Conservation (phyloP, 2,797 vertebrate genomes). For the Pseudochaenichthys georgianus region DNA sequence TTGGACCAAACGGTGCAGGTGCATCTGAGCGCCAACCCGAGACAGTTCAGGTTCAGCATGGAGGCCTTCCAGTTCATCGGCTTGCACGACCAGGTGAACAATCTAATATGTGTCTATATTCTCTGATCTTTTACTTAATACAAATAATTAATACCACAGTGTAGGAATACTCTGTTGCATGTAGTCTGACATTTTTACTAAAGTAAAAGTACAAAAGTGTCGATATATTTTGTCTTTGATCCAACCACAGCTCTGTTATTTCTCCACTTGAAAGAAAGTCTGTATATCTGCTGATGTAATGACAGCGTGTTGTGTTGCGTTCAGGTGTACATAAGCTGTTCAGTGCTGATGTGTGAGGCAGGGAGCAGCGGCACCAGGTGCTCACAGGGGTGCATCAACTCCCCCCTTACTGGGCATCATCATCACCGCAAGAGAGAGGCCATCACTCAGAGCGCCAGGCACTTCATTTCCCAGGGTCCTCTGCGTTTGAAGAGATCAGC, state of each 20-base stretch:
- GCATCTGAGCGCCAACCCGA: constrained; percentile 18
- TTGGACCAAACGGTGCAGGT: constrained; percentile 69
- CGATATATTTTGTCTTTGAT: too few relatives aligned
- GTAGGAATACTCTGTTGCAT: too few relatives aligned
- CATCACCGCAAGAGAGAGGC: constrained; percentile 64
- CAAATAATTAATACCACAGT: too few relatives aligned
- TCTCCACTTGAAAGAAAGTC: not conserved
- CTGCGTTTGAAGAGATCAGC: constrained; percentile 65
- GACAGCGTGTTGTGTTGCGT: not conserved
- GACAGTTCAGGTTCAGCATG: constrained; percentile 72
- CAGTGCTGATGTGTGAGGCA: constrained; percentile 77
- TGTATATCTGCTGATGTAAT: not conserved
- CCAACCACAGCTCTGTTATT: not conserved
- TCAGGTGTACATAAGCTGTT: constrained; percentile 85
- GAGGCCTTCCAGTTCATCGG: constrained; percentile 85
- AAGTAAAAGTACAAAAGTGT: too few relatives aligned
- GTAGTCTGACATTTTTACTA: too few relatives aligned
- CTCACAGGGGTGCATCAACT: constrained; percentile 66
- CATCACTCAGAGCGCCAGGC: constrained; percentile 55
- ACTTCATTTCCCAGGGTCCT: constrained; percentile 85
- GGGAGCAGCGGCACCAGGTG: constrained; percentile 70
- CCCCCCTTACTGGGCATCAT: rapidly evolving
- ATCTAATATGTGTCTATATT: not conserved
- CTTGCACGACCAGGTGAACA: constrained; percentile 71
- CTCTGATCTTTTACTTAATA: too few relatives aligned